These are phyloP conservation scores for Onchidella celtica DNA, from an alignment of 2,888 invertebrate genomes.

Conservation along the genomic window DNA sequence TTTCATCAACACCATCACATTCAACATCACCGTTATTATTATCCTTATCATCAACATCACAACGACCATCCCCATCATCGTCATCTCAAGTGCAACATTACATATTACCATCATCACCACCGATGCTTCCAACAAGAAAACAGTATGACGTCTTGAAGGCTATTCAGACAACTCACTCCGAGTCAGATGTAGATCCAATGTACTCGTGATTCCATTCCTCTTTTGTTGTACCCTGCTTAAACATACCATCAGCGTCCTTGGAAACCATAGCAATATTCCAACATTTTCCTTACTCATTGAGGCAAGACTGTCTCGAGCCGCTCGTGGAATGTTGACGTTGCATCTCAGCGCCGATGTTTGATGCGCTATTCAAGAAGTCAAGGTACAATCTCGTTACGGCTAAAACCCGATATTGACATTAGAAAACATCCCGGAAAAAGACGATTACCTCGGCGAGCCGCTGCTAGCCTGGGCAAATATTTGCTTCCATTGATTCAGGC, in stretches of 20 bases:
- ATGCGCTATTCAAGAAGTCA: conserved; percentile 14
- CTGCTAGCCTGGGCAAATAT: conserved; percentile 12
- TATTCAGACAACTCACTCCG: no score
- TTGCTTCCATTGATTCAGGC: conserved; percentile 21
- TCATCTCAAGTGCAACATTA: no score
- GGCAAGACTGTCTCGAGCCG: neutral
- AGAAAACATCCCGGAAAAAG: conserved; percentile 26
- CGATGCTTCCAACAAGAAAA: no score
- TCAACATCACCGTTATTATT: no score
- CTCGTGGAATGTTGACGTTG: conserved; percentile 4
- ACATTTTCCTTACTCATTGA: neutral
- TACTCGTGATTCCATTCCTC: neutral
- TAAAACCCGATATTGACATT: conserved; percentile 15
- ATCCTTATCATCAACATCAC: no score
- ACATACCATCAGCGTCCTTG: neutral
- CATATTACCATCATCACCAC: no score
- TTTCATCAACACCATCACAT: no score
- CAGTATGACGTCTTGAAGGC: no score
- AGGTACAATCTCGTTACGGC: conserved; percentile 34
- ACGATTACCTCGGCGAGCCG: conserved; percentile 9
- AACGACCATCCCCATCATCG: no score
- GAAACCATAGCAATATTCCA: conserved; percentile 1
- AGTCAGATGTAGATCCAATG: no score
- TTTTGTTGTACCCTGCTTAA: neutral
- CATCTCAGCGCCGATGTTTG: neutral